Evolutionary conservation across 2,797 vertebrate species (phyloP), one percentile per base, ranked within the genome.

Genomic region (Remorina albescens): DNA sequence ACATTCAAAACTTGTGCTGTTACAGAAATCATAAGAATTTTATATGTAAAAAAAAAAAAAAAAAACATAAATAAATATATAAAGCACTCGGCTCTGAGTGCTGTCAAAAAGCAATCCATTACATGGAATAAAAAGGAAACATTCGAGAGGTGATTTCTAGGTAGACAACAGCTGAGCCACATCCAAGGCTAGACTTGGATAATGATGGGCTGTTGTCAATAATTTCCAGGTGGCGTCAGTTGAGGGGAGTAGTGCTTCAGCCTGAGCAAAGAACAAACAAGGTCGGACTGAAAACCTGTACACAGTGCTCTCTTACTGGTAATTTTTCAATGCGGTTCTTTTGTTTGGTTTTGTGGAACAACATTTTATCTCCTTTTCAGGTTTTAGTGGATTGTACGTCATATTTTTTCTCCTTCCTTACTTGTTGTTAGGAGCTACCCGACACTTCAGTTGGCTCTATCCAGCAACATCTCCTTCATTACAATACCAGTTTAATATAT

Each of bases 151-250:
- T n/a, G n/a, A n/a, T n/a, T n/a, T n/a, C n/a, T n/a, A n/a, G n/a
- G 34, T 39, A 44, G 60, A 39, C 55, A 39, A 6, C 39, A 34
- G 41, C 50, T 3, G 30, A 26, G 54, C 12, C 70, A 76, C 63
- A 73, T 56, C 8, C 21, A 37, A 55, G 19, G 41, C 28, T n/a
- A 36, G 55, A 30, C 10, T 26, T 10, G 36, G n/a, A 30, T n/a
- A n/a, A n/a, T n/a, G n/a, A n/a, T n/a, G n/a, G n/a, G n/a, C n/a
- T n/a, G n/a, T n/a, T n/a, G n/a, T n/a, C n/a, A n/a, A n/a, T n/a
- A 63, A 58, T 66, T 53, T 62, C n/a, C 32, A 73, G 60, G 64
- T 36, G 63, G 68, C 44, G 44, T 21, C 26, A 61, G 53, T n/a
- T 50, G 55, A 50, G 19, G 9, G 2, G 64, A 3, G 58, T 0